phyloP scores from a whole-genome alignment of 2,888 invertebrate species.

The Acanthosepion esculentum region DNA sequence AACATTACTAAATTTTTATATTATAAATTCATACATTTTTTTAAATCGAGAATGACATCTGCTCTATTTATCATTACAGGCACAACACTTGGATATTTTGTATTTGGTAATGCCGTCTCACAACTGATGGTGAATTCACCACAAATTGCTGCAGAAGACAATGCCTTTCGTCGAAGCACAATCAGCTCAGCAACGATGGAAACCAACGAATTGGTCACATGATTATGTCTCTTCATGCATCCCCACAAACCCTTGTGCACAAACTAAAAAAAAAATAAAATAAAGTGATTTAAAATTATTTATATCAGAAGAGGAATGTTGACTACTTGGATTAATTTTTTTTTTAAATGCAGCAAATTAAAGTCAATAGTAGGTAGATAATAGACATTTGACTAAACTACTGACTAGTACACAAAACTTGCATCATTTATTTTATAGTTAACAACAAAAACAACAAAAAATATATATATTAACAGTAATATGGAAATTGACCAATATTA shows the following conservation, averaged over 20 bases:
- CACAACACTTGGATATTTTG: background rate
- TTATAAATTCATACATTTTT: too few species aligned
- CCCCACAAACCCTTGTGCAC: background rate
- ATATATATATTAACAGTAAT: too few species aligned
- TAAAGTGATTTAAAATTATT: background rate
- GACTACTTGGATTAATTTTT: too few species aligned
- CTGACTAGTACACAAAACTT: too few species aligned
- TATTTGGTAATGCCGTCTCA: background rate
- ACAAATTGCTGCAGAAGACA: background rate
- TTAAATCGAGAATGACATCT: background rate
- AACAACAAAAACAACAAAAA: too few species aligned
- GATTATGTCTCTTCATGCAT: background rate
- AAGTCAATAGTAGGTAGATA: too few species aligned
- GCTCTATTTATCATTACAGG: background rate
- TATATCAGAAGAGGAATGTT: too few species aligned
- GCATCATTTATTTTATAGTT: too few species aligned
- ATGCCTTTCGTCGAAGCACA: background rate
- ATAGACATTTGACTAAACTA: too few species aligned
- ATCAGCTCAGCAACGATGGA: background rate
- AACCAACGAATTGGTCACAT: background rate
- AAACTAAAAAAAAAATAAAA: background rate
- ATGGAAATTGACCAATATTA: too few species aligned
- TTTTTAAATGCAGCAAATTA: too few species aligned
- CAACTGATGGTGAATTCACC: conserved; percentile 33
- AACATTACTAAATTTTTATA: too few species aligned